A percentile compares a stretch with the other conserved stretches of the same genome.
These are phyloP conservation scores for Alcedo atthis DNA, from an alignment of 2,797 vertebrate genomes.

Conservation along the genomic window DNA sequence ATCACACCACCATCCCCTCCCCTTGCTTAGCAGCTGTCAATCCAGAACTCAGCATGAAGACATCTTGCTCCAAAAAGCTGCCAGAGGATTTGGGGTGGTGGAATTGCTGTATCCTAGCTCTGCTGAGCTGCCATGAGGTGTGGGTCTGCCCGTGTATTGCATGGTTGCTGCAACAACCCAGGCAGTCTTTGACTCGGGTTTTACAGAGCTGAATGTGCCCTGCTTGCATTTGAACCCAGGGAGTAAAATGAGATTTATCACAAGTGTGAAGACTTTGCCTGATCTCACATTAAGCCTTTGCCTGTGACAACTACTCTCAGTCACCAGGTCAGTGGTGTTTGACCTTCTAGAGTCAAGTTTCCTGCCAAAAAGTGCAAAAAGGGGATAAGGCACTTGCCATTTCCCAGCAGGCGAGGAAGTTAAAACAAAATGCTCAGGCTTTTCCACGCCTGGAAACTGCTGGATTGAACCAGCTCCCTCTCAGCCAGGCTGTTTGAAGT, in stretches of 20 bases:
- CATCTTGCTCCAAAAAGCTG: background rate
- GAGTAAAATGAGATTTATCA: constrained; percentile 1
- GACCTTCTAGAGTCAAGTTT: constrained; percentile 33
- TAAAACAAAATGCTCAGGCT: constrained; percentile 1
- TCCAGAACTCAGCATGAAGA: background rate
- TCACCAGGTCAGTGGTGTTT: background rate
- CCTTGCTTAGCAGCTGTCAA: background rate
- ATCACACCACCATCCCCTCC: fast-evolving
- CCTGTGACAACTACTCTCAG: constrained; percentile 12
- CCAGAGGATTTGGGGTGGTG: background rate
- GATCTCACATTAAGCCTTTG: background rate
- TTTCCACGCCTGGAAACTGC: background rate
- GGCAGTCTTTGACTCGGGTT: background rate
- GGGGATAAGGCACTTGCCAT: background rate
- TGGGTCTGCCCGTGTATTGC: background rate
- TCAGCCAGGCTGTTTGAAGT: background rate
- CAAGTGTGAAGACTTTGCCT: background rate
- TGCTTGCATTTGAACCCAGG: background rate
- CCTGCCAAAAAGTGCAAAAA: constrained; percentile 37
- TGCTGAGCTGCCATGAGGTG: background rate
- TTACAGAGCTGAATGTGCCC: background rate
- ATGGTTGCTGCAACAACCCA: background rate
- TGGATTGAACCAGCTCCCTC: background rate
- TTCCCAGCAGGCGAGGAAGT: constrained; percentile 56
- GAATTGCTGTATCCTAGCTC: background rate